These are phyloP conservation scores for Osmerus eperlanus DNA, from an alignment of 2,113 vertebrate genomes.

Conservation along the genomic window DNA sequence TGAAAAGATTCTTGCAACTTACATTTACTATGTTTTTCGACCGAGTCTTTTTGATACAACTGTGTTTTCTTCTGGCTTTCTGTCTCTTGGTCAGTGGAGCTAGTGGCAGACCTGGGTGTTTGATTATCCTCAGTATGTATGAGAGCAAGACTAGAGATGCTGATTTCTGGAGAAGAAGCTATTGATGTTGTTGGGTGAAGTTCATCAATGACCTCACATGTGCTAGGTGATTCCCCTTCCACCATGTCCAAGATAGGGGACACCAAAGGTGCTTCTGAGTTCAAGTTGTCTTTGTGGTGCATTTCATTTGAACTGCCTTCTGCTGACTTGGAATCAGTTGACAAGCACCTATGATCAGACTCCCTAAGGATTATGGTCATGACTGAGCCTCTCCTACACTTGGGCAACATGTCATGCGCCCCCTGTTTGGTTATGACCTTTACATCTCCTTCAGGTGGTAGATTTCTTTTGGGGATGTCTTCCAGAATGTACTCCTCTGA, in stretches of 20 bases:
- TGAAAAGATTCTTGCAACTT: slow-evolving; percentile 29
- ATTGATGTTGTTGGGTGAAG: neutral
- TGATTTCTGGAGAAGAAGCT: slow-evolving; percentile 17
- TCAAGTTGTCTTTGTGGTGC: slow-evolving; percentile 37
- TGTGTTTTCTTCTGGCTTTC: slow-evolving; percentile 2
- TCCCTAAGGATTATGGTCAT: slow-evolving; percentile 53
- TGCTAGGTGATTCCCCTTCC: slow-evolving; percentile 32
- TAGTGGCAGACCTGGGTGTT: neutral
- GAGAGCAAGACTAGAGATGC: slow-evolving; percentile 29
- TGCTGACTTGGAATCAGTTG: slow-evolving; percentile 36
- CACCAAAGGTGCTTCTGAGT: slow-evolving; percentile 36
- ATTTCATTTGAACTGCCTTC: slow-evolving; percentile 38
- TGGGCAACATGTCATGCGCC: slow-evolving; percentile 10
- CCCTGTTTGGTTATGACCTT: slow-evolving; percentile 15
- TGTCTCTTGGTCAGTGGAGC: slow-evolving; percentile 10
- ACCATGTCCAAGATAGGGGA: slow-evolving; percentile 44
- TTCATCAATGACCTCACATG: slow-evolving; percentile 26
- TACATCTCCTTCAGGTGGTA: neutral
- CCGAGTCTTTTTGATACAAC: slow-evolving; percentile 15
- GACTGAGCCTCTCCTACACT: slow-evolving; percentile 54
- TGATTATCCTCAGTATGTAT: slow-evolving; percentile 11
- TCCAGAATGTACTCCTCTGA: slow-evolving; percentile 49
- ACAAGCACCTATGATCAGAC: slow-evolving; percentile 59
- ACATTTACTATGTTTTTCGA: slow-evolving; percentile 52
- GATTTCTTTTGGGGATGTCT: slow-evolving; percentile 1